Conservation (phyloP, 2,797 vertebrate genomes). For the Odontamblyopus rebecca region DNA sequence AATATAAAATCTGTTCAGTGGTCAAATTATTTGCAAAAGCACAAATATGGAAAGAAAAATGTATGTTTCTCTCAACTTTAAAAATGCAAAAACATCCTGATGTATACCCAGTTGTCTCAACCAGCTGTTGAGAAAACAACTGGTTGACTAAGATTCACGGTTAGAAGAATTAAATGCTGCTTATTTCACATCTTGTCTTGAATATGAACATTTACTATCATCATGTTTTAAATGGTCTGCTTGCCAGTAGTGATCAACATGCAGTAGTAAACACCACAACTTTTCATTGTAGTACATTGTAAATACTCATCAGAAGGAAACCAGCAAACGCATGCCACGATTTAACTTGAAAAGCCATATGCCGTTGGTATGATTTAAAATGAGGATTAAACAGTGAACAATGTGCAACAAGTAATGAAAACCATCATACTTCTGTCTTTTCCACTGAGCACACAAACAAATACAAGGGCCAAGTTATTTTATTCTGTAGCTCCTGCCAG, state of each 20-base stretch:
- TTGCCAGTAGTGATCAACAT: slow-evolving; percentile 3
- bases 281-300: not conserved
- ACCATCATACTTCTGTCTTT: slow-evolving; percentile 10
- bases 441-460: slow-evolving; percentile 18
- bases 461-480: slow-evolving; percentile 9
- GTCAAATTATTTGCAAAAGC: not conserved
- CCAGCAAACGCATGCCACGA: not conserved
- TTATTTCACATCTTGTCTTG: not conserved
- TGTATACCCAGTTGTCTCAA: too few species aligned
- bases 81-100: not conserved
- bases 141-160: not conserved
- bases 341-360: slow-evolving; percentile 12
- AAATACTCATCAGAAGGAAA: slow-evolving; percentile 1
- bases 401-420: slow-evolving; percentile 14
- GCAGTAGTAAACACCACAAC: slow-evolving; percentile 5
- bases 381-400: slow-evolving; percentile 8
- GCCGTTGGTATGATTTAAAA: slow-evolving; percentile 12
- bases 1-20: not conserved
- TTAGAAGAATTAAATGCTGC: not conserved
- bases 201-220: not conserved
- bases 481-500: slow-evolving; percentile 9
- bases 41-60: not conserved
- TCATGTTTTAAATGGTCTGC: not conserved
- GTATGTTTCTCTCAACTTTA: not conserved
- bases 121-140: not conserved